These are phyloP conservation scores for Sphaeridia pumilis DNA, from an alignment of 2,888 invertebrate species.

Conservation along the genomic window DNA sequence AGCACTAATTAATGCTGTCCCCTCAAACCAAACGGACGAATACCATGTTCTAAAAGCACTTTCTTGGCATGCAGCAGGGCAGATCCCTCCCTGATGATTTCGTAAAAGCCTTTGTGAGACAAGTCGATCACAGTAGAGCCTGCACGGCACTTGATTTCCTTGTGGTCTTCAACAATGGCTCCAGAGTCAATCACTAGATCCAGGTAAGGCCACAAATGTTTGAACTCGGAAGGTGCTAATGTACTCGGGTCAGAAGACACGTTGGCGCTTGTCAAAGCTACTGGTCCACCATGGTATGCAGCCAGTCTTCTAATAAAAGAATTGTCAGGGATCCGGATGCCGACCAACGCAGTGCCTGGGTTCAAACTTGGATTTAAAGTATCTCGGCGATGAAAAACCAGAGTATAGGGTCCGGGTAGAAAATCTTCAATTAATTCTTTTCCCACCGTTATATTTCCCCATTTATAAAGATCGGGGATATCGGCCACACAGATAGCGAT, in stretches of 20 bases:
- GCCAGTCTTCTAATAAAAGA: slow-evolving; percentile 60
- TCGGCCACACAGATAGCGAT: slow-evolving; percentile 81
- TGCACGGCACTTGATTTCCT: slow-evolving; percentile 48
- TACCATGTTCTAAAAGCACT: not conserved
- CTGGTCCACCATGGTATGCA: slow-evolving; percentile 52
- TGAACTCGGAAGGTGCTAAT: slow-evolving; percentile 68
- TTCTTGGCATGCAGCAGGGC: slow-evolving; percentile 43
- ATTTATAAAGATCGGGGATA: slow-evolving; percentile 53
- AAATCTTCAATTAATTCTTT: slow-evolving; percentile 54
- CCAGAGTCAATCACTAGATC: slow-evolving; percentile 76
- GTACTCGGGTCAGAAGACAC: slow-evolving; percentile 68
- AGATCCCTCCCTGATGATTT: slow-evolving; percentile 66
- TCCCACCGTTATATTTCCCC: slow-evolving; percentile 65
- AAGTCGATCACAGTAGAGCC: slow-evolving; percentile 93
- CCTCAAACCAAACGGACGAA: too few species aligned
- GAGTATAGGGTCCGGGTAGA: slow-evolving; percentile 89
- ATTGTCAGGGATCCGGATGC: slow-evolving; percentile 68
- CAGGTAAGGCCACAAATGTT: slow-evolving; percentile 63
- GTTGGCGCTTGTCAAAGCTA: slow-evolving; percentile 95
- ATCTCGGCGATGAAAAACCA: slow-evolving; percentile 64
- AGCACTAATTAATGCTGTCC: too few species aligned
- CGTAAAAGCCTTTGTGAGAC: slow-evolving; percentile 54
- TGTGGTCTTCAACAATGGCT: slow-evolving; percentile 44
- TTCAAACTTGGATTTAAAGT: slow-evolving; percentile 66
- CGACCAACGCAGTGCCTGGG: slow-evolving; percentile 59